phyloP scores from a whole-genome alignment of 2,113 vertebrate species.

The Antennarius striatus region DNA sequence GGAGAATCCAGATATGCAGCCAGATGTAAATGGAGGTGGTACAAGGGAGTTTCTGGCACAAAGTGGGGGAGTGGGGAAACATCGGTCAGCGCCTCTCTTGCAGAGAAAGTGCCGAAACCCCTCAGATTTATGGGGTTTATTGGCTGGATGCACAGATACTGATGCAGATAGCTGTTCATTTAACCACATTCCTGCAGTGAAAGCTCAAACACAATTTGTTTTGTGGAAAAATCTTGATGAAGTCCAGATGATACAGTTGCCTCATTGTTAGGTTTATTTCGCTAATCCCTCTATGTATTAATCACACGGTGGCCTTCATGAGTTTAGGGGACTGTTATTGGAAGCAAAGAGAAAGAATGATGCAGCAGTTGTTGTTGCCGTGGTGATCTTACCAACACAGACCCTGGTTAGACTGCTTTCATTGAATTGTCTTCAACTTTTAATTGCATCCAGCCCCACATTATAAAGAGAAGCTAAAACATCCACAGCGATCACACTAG shows the following conservation, averaged over 20 bases:
- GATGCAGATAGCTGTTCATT: no score
- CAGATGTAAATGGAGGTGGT: background rate
- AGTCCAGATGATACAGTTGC: conserved; percentile 24
- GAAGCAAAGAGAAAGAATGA: conserved; percentile 11
- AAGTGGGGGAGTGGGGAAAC: background rate
- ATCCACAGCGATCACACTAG: no score
- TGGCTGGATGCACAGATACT: no score
- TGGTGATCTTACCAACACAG: conserved; percentile 7
- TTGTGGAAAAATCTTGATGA: background rate
- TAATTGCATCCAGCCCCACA: no score
- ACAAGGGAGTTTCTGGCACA: background rate
- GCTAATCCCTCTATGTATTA: no score
- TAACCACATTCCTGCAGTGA: no score
- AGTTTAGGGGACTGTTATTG: conserved; percentile 15
- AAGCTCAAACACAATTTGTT: background rate
- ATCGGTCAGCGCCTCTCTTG: no score
- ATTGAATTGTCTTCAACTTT: no score
- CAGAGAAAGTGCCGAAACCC: no score
- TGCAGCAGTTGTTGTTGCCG: background rate
- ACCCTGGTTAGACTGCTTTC: background rate
- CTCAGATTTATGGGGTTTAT: no score
- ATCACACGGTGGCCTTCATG: no score
- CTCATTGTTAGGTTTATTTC: background rate
- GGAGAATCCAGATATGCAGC: conserved; percentile 2
- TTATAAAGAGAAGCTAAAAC: no score